phyloP scores from a whole-genome alignment of 2,113 vertebrate genomes.

The Xenopus borealis region DNA sequence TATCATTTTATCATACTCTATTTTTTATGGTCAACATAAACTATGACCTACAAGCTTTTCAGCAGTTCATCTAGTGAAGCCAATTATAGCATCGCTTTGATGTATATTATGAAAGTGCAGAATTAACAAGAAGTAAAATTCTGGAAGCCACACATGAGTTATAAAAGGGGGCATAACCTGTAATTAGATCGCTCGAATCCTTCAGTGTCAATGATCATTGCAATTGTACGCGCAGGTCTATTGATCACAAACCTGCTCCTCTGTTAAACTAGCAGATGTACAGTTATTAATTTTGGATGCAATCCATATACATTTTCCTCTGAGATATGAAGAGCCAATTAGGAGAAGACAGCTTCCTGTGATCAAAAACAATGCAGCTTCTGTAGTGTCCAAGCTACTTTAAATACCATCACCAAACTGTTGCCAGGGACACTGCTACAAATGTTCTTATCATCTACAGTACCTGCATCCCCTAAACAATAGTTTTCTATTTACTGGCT shows the following conservation, averaged over 20 bases:
- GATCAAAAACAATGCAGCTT: slow-evolving; percentile 46
- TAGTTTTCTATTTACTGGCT: neutral
- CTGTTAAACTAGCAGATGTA: slow-evolving; percentile 56
- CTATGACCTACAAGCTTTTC: too few species aligned
- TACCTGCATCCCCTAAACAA: slow-evolving; percentile 13
- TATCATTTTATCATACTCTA: too few species aligned
- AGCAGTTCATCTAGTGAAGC: too few species aligned
- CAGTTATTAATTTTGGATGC: slow-evolving; percentile 57
- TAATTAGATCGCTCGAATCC: slow-evolving; percentile 53
- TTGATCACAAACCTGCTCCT: slow-evolving; percentile 54
- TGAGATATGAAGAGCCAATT: slow-evolving; percentile 54
- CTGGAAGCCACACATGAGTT: slow-evolving; percentile 43
- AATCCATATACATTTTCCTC: slow-evolving; percentile 48
- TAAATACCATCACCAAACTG: slow-evolving; percentile 21
- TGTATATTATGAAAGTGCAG: neutral
- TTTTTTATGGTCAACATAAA: too few species aligned
- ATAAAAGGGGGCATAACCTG: slow-evolving; percentile 49
- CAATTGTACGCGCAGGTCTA: slow-evolving; percentile 53
- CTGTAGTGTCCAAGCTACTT: slow-evolving; percentile 45
- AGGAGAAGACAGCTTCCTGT: slow-evolving; percentile 46
- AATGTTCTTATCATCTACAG: slow-evolving; percentile 12
- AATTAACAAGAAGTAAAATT: slow-evolving; percentile 47
- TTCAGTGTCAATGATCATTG: slow-evolving; percentile 55
- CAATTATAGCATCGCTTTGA: neutral
- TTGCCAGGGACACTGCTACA: slow-evolving; percentile 21